phyloP scores from a whole-genome alignment of 2,113 vertebrate species.

The Phasianus colchicus region DNA sequence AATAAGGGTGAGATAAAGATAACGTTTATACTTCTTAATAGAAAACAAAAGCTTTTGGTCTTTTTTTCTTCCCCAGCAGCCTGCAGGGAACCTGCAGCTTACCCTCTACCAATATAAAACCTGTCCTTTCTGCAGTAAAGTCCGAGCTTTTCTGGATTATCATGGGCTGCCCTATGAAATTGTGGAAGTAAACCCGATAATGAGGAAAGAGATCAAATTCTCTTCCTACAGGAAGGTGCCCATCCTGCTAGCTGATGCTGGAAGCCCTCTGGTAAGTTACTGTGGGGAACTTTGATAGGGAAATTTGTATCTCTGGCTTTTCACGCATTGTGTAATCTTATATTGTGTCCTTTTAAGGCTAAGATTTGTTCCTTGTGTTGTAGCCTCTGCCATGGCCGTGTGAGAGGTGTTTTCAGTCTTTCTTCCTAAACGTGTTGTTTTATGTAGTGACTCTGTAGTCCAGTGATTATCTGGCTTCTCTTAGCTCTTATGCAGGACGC shows the following conservation, averaged over 20 bases:
- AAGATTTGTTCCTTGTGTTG: not conserved
- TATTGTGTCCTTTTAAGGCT: not conserved
- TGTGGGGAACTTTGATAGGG: not conserved
- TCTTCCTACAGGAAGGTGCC: slow-evolving; percentile 96
- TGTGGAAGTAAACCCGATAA: slow-evolving; percentile 96
- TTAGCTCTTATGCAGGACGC: not conserved
- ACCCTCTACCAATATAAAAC: slow-evolving; percentile 98
- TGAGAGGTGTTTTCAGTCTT: not conserved
- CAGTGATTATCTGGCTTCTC: not conserved
- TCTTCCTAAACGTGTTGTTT: not conserved
- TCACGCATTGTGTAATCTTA: not conserved
- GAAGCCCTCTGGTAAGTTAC: slow-evolving; percentile 77
- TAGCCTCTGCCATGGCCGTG: not conserved
- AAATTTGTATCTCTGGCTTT: not conserved
- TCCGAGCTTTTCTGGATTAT: slow-evolving; percentile 94
- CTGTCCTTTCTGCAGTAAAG: slow-evolving; percentile 98
- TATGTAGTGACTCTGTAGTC: not conserved
- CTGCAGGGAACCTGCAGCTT: slow-evolving; percentile 74
- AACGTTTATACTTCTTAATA: not conserved
- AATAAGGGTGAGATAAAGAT: not conserved
- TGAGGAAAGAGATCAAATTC: slow-evolving; percentile 94
- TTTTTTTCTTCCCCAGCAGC: slow-evolving; percentile 50
- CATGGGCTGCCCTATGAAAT: slow-evolving; percentile 89
- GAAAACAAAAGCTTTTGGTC: not conserved
- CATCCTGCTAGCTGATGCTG: slow-evolving; percentile 81